Conservation (phyloP, 2,113 vertebrate species). For the Varanus komodoensis region DNA sequence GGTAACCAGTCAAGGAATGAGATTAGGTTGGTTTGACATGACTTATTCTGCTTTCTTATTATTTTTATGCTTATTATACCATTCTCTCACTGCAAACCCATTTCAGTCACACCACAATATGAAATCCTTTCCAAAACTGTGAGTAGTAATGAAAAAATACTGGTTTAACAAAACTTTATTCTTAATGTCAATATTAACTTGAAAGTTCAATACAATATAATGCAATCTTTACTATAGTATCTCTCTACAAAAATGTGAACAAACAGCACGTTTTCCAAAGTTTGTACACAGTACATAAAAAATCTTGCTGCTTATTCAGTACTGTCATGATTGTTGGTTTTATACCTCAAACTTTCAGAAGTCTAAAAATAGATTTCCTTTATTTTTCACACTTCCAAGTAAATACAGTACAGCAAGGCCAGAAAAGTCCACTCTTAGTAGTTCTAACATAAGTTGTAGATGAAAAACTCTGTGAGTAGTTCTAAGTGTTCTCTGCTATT, state of each 20-base stretch:
- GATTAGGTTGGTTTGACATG: no score
- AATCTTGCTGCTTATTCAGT: slow-evolving; percentile 16
- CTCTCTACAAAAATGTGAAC: slow-evolving; percentile 54
- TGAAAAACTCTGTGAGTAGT: not conserved
- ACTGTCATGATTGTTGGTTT: slow-evolving; percentile 33
- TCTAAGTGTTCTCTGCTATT: not conserved
- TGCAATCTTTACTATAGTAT: slow-evolving; percentile 22
- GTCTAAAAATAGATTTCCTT: slow-evolving; percentile 42
- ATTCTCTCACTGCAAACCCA: not conserved
- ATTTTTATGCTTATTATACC: no score
- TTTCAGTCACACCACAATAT: not conserved
- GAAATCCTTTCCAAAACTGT: slow-evolving; percentile 20
- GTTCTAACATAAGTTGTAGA: slow-evolving; percentile 26
- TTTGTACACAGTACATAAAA: slow-evolving; percentile 41
- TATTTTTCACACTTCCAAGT: slow-evolving; percentile 42
- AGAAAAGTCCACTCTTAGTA: slow-evolving; percentile 28
- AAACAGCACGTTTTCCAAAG: slow-evolving; percentile 43
- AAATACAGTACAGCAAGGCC: slow-evolving; percentile 41
- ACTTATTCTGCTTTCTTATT: not conserved
- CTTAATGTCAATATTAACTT: slow-evolving; percentile 15
- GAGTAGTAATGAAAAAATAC: not conserved
- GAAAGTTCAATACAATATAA: slow-evolving; percentile 31
- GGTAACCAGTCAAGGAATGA: no score
- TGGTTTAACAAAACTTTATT: slow-evolving; percentile 39
- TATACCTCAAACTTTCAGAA: slow-evolving; percentile 34